Conservation (phyloP, 2,888 invertebrate species). For the Lacanobia oleracea region DNA sequence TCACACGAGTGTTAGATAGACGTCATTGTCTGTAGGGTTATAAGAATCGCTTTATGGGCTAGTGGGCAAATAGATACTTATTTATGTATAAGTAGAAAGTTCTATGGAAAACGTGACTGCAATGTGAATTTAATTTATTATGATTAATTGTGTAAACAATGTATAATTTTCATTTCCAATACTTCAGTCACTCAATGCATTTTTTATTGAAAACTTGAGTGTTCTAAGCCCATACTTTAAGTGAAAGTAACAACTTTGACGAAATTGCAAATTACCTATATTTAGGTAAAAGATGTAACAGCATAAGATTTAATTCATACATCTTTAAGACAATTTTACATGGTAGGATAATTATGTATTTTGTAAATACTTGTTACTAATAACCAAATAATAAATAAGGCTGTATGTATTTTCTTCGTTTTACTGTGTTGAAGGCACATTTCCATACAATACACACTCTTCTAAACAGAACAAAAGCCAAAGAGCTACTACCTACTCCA, state of each 20-base stretch:
- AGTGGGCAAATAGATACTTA: constrained; percentile 63
- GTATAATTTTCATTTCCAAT: constrained; percentile 54
- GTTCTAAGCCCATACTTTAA: constrained; percentile 56
- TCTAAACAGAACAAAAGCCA: no score
- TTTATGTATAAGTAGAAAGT: constrained; percentile 56
- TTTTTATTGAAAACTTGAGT: constrained; percentile 43
- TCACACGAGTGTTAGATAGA: constrained; percentile 58
- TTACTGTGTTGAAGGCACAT: constrained; percentile 54
- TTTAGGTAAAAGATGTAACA: constrained; percentile 60
- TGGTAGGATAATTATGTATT: constrained; percentile 78
- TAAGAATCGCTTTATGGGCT: constrained; percentile 55
- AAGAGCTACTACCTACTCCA: no score
- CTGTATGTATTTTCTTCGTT: constrained; percentile 67
- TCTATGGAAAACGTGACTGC: constrained; percentile 58
- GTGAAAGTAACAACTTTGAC: constrained; percentile 52
- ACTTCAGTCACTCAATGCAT: constrained; percentile 55
- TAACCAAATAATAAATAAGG: constrained; percentile 87
- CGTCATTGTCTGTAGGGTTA: constrained; percentile 52
- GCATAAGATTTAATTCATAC: constrained; percentile 60
- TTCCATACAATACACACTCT: no score
- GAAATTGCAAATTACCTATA: constrained; percentile 58
- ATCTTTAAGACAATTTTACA: constrained; percentile 71
- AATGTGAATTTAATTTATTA: constrained; percentile 57
- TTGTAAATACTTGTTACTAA: constrained; percentile 86
- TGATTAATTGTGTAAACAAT: constrained; percentile 38